Base-by-base conservation (phyloP, 2,113 vertebrate species). In the Tupaia tana region DNA sequence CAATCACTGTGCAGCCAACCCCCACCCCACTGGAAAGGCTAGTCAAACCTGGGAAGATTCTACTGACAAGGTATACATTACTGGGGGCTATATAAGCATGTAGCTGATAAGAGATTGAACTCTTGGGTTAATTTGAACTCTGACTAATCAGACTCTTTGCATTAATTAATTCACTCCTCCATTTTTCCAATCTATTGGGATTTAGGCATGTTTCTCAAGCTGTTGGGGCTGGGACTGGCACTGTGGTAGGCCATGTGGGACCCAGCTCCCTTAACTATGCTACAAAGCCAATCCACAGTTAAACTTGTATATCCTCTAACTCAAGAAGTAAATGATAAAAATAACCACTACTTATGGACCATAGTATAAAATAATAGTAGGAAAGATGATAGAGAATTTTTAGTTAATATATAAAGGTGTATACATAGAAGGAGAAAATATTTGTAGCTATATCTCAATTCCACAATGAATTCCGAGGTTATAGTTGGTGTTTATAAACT, bases 341-440 rank as follows among this genome's bases (percentile, higher is more conserved):
- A 90, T 31, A 70, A 59, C 8, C 20, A 58, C 25, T 58, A 70
- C 34, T 83, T 92, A 16, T 6, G 66, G 11, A 84, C 29, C 15
- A 69, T 93, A 25, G 15, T 54, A 56, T 96, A 79, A 93, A 84
- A 79, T 90, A 63, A 43, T 58, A 75, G 15, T 59, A 69, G n/a
- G 85, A 86, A 83, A 29, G 14, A 86, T 9, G 18, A 43, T 10
- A 4, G n/a, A 90, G n/a, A 80, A 69, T 81, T 85, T 84, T 63
- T 80, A 59, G 52, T 91, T 77, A 81, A 54, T 61, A 59, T 67
- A 69, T 83, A 79, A 93, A 94, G 6, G 18, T 54, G 31, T 9
- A 80, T 64, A 54, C 31, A 77, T 85, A 88, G 90, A 91, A 95
- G 84, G 79, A 86, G 93, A 85, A 90, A 64, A 19, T 81, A 71